Percentiles rank a stretch among this genome's conserved stretches.
These are phyloP conservation scores for Melanaphis sacchari DNA, from an alignment of 1,140 invertebrate genomes.

Conservation along the genomic window DNA sequence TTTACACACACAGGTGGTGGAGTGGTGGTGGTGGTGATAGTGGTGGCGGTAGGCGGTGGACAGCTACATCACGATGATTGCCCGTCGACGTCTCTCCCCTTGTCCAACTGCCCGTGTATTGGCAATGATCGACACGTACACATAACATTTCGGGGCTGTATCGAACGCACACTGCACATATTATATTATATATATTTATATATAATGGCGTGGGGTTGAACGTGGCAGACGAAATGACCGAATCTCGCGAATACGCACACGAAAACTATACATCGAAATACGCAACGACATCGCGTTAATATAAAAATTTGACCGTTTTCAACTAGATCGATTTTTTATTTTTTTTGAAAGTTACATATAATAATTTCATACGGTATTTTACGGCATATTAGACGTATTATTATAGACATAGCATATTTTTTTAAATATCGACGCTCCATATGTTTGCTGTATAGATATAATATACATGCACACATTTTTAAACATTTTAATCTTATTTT, in stretches of 20 bases:
- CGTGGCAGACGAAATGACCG: not conserved
- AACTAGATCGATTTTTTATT: not conserved
- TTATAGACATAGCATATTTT: not conserved
- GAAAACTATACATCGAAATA: not conserved
- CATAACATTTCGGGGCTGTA: not conserved
- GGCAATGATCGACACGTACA: constrained; percentile 2
- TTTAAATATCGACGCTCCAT: not conserved
- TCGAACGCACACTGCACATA: not conserved
- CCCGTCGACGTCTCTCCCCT: not conserved
- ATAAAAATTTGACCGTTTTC: not conserved
- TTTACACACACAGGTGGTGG: not conserved
- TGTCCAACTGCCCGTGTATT: not conserved
- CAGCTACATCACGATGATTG: constrained; percentile 11
- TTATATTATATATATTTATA: not conserved
- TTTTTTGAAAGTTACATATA: not conserved
- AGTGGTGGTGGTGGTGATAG: no score
- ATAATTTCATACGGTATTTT: not conserved
- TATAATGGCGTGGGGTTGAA: not conserved
- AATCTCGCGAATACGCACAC: not conserved
- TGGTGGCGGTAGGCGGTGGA: not conserved
- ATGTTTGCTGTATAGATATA: no score
- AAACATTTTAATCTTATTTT: not conserved
- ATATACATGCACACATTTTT: no score
- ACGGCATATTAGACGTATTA: not conserved
- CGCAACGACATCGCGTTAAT: not conserved